Conservation (phyloP, 2,113 vertebrate genomes). For the Antennarius striatus region DNA sequence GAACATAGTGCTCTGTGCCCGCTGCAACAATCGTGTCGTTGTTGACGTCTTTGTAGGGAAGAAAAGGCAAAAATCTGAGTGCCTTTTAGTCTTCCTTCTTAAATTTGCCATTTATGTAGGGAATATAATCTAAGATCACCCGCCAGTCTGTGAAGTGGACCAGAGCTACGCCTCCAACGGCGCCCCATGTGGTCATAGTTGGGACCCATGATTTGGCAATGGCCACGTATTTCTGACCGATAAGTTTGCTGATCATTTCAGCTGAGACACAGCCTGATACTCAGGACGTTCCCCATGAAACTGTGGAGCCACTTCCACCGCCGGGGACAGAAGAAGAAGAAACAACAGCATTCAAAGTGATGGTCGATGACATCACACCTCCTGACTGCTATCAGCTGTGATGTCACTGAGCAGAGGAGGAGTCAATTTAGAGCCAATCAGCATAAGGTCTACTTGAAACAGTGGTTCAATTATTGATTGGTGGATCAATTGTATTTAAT, state of each 20-base stretch:
- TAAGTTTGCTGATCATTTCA: conserved; percentile 75
- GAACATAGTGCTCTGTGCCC: background rate
- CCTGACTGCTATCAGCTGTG: no score
- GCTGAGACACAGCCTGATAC: background rate
- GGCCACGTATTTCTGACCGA: conserved; percentile 81
- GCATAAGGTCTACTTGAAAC: no score
- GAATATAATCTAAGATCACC: conserved; percentile 89
- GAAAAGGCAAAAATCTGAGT: conserved; percentile 22
- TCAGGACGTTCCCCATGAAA: background rate
- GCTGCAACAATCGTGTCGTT: conserved; percentile 15
- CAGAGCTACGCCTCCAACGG: conserved; percentile 79
- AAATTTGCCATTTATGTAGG: conserved; percentile 90
- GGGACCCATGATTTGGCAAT: conserved; percentile 85
- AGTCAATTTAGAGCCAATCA: no score
- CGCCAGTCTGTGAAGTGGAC: conserved; percentile 92
- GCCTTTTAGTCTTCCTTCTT: conserved; percentile 80
- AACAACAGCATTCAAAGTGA: background rate
- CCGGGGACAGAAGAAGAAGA: background rate
- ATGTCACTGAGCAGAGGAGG: no score
- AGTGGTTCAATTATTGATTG: no score
- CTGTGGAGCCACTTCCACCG: conserved; percentile 27
- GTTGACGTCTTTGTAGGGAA: conserved; percentile 23
- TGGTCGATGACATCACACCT: no score
- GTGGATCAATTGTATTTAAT: no score
- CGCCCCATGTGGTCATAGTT: conserved; percentile 82